Percentiles rank a stretch among this genome's conserved stretches.
phyloP scores from a whole-genome alignment of 2,888 invertebrate species.

The Eupeodes luniger region DNA sequence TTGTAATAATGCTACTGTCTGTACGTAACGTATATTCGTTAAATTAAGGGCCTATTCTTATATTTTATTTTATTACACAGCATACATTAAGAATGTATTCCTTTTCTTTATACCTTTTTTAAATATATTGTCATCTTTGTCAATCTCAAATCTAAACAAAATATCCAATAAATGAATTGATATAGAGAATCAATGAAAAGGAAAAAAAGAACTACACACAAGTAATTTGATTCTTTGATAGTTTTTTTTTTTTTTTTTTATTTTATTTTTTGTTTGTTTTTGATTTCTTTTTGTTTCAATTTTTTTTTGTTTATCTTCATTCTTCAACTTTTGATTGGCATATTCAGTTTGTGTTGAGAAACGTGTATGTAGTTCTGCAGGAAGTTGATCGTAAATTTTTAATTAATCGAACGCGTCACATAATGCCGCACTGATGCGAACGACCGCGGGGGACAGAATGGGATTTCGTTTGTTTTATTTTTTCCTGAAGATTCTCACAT shows the following conservation, averaged over 20 bases:
- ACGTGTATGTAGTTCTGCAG: conserved; percentile 27
- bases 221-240: conserved; percentile 68
- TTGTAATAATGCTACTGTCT: conserved; percentile 46
- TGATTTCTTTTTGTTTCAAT: background rate
- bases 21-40: conserved; percentile 13
- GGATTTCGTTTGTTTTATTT: conserved; percentile 38
- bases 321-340: conserved; percentile 56
- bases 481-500: conserved; percentile 44
- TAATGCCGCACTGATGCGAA: background rate
- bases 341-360: background rate
- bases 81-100: background rate
- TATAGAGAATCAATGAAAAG: conserved; percentile 13
- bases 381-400: conserved; percentile 74
- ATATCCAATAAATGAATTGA: conserved; percentile 4
- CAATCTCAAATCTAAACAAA: conserved; percentile 20
- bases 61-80: conserved; percentile 14
- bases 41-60: background rate
- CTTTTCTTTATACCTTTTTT: background rate
- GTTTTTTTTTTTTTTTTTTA: background rate
- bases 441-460: conserved; percentile 7
- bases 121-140: conserved; percentile 43
- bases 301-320: background rate
- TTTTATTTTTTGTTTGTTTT: conserved; percentile 39
- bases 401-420: conserved; percentile 68
- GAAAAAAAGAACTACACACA: background rate